Conservation (phyloP, 2,797 vertebrate genomes). For the Phrynocephalus guinanensis region DNA sequence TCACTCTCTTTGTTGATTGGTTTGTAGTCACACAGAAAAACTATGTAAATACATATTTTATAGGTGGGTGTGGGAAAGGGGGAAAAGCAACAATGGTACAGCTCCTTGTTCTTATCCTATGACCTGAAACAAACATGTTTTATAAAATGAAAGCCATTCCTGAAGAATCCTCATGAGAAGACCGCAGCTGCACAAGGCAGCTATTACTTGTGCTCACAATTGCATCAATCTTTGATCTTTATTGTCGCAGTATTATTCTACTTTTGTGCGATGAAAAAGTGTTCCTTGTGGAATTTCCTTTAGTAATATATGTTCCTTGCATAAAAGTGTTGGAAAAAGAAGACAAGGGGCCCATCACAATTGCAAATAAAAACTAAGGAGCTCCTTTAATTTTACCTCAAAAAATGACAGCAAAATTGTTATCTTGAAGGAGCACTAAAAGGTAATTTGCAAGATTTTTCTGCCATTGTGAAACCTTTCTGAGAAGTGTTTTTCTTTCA, state of each 20-base stretch:
- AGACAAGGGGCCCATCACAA: conserved; percentile 40
- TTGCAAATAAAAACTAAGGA: conserved; percentile 64
- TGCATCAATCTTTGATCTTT: conserved; percentile 75
- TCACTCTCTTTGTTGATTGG: not conserved
- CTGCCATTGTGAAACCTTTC: conserved; percentile 23
- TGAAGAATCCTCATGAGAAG: conserved; percentile 68
- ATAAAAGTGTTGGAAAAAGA: conserved; percentile 54
- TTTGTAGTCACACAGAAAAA: not conserved
- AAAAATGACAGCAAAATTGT: conserved; percentile 34
- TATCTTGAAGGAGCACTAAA: conserved; percentile 51
- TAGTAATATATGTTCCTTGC: conserved; percentile 66
- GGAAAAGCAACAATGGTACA: conserved; percentile 8
- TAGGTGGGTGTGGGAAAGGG: not conserved
- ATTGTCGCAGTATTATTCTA: conserved; percentile 70
- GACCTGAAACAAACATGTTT: conserved; percentile 67
- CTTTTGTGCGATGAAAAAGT: conserved; percentile 66
- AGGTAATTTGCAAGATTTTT: conserved; percentile 57
- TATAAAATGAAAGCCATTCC: conserved; percentile 71
- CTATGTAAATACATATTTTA: conserved; percentile 21
- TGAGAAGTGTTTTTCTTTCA: conserved; percentile 47
- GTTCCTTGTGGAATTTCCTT: conserved; percentile 63
- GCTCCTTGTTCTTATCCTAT: not conserved
- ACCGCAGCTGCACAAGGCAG: conserved; percentile 56
- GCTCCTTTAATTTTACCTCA: conserved; percentile 51
- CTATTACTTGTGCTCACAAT: conserved; percentile 72